Conservation (phyloP, 2,888 invertebrate species). For the Polyommatus icarus region DNA sequence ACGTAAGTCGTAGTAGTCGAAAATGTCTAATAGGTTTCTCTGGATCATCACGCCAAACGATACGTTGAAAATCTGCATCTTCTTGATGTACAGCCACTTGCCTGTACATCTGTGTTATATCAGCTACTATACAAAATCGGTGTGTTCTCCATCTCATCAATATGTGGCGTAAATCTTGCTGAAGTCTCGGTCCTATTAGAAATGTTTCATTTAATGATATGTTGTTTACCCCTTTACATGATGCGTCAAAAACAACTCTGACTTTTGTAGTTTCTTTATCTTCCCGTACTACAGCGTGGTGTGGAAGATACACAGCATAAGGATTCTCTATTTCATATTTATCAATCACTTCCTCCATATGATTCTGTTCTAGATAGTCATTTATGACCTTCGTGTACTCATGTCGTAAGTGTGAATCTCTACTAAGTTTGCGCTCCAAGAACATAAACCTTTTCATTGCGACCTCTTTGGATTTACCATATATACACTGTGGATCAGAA, state of each 20-base stretch:
- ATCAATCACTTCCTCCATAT: slow-evolving; percentile 8
- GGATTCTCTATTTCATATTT: neutral
- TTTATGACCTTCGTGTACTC: slow-evolving; percentile 29
- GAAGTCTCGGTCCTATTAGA: slow-evolving; percentile 39
- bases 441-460: no score
- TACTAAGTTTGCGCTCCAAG: no score
- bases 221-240: slow-evolving; percentile 34
- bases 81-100: neutral
- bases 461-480: no score
- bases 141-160: neutral
- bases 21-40: no score
- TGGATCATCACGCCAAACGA: no score
- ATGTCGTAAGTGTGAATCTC: no score
- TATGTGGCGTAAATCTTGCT: slow-evolving; percentile 30
- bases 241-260: slow-evolving; percentile 18
- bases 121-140: slow-evolving; percentile 35
- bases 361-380: neutral
- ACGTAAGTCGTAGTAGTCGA: no score
- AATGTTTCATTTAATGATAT: slow-evolving; percentile 39
- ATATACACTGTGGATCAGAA: no score
- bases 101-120: slow-evolving; percentile 32
- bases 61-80: no score
- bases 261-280: slow-evolving; percentile 15
- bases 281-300: neutral
- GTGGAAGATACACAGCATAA: slow-evolving; percentile 28